phyloP scores from a whole-genome alignment of 2,113 vertebrate species.

The Entomyzon cyanotis region DNA sequence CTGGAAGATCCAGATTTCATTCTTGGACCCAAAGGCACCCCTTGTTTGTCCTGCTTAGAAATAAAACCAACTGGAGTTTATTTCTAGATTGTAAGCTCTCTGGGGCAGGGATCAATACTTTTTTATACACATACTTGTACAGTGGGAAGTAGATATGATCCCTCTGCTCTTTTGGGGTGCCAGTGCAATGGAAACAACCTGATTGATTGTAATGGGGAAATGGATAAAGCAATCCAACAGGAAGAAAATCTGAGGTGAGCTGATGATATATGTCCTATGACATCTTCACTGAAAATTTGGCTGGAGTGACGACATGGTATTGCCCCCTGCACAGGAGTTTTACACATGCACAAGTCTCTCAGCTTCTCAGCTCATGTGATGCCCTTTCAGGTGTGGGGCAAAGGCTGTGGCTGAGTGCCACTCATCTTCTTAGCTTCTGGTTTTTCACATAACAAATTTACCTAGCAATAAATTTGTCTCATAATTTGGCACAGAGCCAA shows the following conservation, averaged over 20 bases:
- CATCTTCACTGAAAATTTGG: neutral
- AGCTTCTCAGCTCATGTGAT: neutral
- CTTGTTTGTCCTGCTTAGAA: neutral
- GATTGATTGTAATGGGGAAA: neutral
- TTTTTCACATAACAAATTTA: neutral
- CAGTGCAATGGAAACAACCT: neutral
- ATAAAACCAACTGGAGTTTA: neutral
- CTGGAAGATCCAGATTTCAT: slow-evolving; percentile 28
- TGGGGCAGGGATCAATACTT: slow-evolving; percentile 17
- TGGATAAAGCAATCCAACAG: neutral
- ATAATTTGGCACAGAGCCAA: neutral
- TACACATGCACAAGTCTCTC: neutral
- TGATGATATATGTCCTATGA: neutral
- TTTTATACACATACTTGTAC: neutral
- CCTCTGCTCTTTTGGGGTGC: neutral
- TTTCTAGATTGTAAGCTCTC: slow-evolving; percentile 58
- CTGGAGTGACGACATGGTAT: neutral
- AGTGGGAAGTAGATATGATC: neutral
- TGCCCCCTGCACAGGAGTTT: neutral
- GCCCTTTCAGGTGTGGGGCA: neutral
- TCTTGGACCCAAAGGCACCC: neutral
- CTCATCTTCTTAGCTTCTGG: neutral
- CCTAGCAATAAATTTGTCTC: neutral
- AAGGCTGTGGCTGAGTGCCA: neutral
- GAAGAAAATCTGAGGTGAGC: neutral